Conservation (phyloP, 1,140 invertebrate species). For the Lucilia cuprina region DNA sequence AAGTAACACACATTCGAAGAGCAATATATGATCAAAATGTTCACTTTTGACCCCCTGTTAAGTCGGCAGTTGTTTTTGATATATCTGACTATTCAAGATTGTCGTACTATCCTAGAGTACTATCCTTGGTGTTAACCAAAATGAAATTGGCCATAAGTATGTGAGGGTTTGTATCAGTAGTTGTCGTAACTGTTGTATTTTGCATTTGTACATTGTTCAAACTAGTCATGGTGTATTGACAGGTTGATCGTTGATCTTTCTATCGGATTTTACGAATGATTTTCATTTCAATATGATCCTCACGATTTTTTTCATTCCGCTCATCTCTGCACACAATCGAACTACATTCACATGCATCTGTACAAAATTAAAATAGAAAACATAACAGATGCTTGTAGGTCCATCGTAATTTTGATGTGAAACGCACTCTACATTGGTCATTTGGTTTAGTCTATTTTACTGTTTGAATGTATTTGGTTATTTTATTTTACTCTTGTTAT, state of each 20-base stretch:
- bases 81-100: too few relatives aligned
- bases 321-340: neutral
- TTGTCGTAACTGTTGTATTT: too few relatives aligned
- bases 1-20: too few relatives aligned
- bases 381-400: neutral
- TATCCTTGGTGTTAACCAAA: too few relatives aligned
- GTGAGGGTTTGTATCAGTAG: too few relatives aligned
- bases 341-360: neutral
- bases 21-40: too few relatives aligned
- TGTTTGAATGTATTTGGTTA: neutral
- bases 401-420: neutral
- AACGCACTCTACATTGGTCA: conserved; percentile 3
- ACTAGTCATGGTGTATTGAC: neutral
- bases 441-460: neutral
- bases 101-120: too few relatives aligned
- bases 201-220: neutral
- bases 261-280: neutral
- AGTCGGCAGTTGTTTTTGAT: too few relatives aligned
- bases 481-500: neutral
- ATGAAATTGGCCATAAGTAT: too few relatives aligned
- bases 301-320: neutral
- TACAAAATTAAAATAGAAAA: neutral
- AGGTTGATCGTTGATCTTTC: conserved; percentile 5
- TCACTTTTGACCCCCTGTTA: too few relatives aligned
- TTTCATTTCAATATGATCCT: conserved; percentile 25